Evolutionary conservation across 2,797 vertebrate genomes (phyloP).

Genomic region (Coluber constrictor): DNA sequence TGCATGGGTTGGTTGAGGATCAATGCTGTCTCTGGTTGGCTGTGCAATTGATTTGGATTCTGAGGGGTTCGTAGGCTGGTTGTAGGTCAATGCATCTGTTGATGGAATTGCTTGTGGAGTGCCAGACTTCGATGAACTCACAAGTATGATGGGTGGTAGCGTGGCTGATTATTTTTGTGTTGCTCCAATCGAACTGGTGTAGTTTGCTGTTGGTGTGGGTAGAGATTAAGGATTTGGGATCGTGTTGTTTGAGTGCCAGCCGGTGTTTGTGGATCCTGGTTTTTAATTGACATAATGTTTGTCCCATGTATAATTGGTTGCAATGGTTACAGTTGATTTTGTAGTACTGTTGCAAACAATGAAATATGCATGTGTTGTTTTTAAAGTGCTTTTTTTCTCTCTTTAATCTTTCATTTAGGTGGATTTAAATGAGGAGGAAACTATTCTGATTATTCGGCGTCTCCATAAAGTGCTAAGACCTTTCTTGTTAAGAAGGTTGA

Average conservation of each 20-base stretch:
- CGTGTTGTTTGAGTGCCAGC: background rate
- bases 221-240: background rate
- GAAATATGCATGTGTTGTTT: background rate
- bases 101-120: background rate
- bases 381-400: constrained; percentile 22
- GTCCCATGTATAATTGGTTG: background rate
- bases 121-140: background rate
- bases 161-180: no score
- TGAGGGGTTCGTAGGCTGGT: background rate
- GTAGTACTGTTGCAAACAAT: background rate
- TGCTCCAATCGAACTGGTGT: background rate
- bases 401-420: constrained; percentile 68
- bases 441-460: constrained; percentile 87
- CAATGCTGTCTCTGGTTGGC: no score
- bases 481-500: constrained; percentile 83
- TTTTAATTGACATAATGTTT: background rate
- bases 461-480: constrained; percentile 87
- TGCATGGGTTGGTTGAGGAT: no score
- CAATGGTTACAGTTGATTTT: background rate
- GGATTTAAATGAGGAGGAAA: constrained; percentile 89
- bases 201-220: background rate
- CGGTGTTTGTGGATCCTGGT: background rate
- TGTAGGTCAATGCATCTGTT: background rate
- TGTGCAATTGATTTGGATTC: no score
- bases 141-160: background rate